These are phyloP conservation scores for Oreocharis arfaki DNA, from an alignment of 2,113 vertebrate species.

Conservation along the genomic window DNA sequence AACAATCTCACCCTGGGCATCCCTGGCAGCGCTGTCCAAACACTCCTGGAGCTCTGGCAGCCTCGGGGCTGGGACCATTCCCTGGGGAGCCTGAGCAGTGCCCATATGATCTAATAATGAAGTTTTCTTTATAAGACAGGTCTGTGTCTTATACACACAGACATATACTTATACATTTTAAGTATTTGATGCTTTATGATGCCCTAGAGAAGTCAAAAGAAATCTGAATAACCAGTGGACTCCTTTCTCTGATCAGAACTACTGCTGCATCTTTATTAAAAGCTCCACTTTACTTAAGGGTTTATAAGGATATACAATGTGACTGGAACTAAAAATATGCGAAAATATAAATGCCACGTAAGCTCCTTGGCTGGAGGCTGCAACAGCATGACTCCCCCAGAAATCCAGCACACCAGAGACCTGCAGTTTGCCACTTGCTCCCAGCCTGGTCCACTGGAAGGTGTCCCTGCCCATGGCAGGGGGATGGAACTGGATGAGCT, in stretches of 20 bases:
- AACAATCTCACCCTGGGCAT: not conserved
- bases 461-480: not conserved
- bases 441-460: not conserved
- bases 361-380: not conserved
- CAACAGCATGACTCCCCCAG: not conserved
- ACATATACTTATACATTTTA: not conserved
- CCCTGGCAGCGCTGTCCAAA: not conserved
- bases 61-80: not conserved
- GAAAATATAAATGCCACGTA: not conserved
- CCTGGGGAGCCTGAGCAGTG: not conserved
- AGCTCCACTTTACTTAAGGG: not conserved
- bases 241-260: not conserved
- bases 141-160: not conserved
- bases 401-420: not conserved
- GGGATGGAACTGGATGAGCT: not conserved
- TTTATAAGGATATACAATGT: not conserved
- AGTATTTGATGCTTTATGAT: not conserved
- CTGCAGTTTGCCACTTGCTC: not conserved
- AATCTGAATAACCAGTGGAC: not conserved
- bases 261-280: not conserved
- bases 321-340: not conserved
- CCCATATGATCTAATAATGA: not conserved
- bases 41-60: not conserved
- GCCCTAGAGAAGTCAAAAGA: not conserved
- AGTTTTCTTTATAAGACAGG: not conserved